Percentiles rank a stretch among this genome's conserved stretches.
phyloP scores from a whole-genome alignment of 2,888 invertebrate species.

The Patella pellucida region DNA sequence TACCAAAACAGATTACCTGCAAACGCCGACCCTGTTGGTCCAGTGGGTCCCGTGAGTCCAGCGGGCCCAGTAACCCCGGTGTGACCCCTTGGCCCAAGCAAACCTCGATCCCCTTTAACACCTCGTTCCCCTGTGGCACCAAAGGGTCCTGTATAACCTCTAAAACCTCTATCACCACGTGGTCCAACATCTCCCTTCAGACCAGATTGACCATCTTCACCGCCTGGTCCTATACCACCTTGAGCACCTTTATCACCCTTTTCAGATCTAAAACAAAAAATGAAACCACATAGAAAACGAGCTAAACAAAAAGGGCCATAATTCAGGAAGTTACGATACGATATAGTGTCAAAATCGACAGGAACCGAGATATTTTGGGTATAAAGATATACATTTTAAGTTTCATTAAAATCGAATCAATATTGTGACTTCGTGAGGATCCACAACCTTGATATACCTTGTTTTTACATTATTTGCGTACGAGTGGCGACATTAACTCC shows the following conservation, averaged over 20 bases:
- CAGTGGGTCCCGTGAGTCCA: slow-evolving; percentile 19
- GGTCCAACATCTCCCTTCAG: slow-evolving; percentile 4
- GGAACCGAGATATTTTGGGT: too few species aligned
- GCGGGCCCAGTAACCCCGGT: slow-evolving; percentile 19
- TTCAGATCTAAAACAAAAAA: neutral
- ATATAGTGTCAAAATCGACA: too few species aligned
- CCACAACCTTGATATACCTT: too few species aligned
- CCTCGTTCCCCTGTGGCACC: slow-evolving; percentile 18
- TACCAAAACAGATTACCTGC: neutral
- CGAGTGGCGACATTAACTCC: too few species aligned
- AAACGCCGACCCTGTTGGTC: slow-evolving; percentile 9
- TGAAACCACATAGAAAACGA: too few species aligned
- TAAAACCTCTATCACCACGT: slow-evolving; percentile 12
- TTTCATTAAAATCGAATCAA: too few species aligned
- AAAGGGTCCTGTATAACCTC: neutral
- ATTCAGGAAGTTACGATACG: too few species aligned
- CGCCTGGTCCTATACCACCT: slow-evolving; percentile 10
- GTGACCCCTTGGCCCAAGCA: slow-evolving; percentile 16
- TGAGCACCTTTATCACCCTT: slow-evolving; percentile 5
- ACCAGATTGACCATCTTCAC: slow-evolving; percentile 7
- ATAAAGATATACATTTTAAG: too few species aligned
- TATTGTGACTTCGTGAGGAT: too few species aligned
- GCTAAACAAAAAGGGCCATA: too few species aligned
- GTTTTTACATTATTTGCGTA: too few species aligned
- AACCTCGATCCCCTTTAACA: slow-evolving; percentile 18